A percentile compares a stretch with the other conserved stretches of the same genome.
Evolutionary conservation across 2,888 invertebrate species (phyloP).

Genomic region (Agonopterix heracliana): DNA sequence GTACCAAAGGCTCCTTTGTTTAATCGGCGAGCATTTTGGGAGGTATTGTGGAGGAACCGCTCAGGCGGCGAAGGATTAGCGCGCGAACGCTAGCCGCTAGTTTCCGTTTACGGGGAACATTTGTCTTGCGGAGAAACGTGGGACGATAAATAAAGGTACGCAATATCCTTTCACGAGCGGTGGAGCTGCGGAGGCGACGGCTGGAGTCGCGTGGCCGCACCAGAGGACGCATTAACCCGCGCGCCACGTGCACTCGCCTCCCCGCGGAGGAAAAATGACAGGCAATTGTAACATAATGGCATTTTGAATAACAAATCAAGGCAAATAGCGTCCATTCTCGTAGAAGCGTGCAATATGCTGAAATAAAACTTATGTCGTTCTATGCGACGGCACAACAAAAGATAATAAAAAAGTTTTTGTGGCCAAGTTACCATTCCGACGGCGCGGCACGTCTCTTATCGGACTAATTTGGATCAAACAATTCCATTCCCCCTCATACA

Average conservation of each 20-base stretch:
- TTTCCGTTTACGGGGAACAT: constrained; percentile 47
- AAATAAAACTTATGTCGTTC: constrained; percentile 29
- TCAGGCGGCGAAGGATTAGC: constrained; percentile 51
- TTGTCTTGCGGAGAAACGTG: constrained; percentile 45
- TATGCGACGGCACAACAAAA: constrained; percentile 27
- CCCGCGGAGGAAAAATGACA: constrained; percentile 31
- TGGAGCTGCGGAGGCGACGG: constrained; percentile 15
- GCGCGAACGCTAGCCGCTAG: constrained; percentile 40
- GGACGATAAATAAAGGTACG: constrained; percentile 55
- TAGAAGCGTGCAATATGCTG: constrained; percentile 24
- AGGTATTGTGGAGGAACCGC: constrained; percentile 54
- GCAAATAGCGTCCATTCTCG: constrained; percentile 23
- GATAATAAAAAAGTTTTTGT: constrained; percentile 57
- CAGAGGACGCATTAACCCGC: constrained; percentile 34
- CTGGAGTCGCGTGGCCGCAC: constrained; percentile 20
- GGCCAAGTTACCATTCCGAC: constrained; percentile 38
- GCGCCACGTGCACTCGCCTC: constrained; percentile 25
- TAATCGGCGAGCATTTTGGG: constrained; percentile 56
- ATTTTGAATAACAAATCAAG: constrained; percentile 38
- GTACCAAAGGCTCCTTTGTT: constrained; percentile 69
- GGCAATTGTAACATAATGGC: constrained; percentile 29
- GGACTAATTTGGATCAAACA: constrained; percentile 69
- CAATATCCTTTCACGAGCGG: constrained; percentile 34
- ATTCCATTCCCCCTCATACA: constrained; percentile 58
- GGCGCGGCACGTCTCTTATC: constrained; percentile 59